Evolutionary conservation across 2,113 vertebrate species (phyloP), one percentile per base, ranked within the genome.

Genomic region (Pelodiscus sinensis): DNA sequence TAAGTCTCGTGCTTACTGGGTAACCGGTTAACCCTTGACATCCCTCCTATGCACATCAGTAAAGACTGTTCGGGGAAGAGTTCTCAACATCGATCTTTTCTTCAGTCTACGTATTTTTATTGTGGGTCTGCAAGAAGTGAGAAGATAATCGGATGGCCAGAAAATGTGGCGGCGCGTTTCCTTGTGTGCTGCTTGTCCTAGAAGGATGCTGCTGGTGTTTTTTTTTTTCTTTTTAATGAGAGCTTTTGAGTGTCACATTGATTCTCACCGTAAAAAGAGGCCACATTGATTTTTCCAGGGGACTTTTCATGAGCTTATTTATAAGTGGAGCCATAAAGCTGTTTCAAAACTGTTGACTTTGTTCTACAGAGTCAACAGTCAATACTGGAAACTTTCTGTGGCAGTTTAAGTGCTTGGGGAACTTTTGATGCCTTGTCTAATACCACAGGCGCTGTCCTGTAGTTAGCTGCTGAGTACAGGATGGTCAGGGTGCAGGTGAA

Each of bases 221-320:
- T 88, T 86, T 83, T 44, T 44, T 44, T 44, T 44, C 92, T 50
- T 95, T 88, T 85, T 90, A 96, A 86, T 57, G 92, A 96, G 95
- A 97, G 93, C 81, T 91, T 97, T 82, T 81, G 91, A 93, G 92
- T 86, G 15, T 97, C 93, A 9, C 81, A 95, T 97, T 96, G 94
- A 97, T 97, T 97, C 55, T 75, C 87, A 87, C 88, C 90, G 95
- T 96, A 94, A 91, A 96, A 93, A 96, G 97, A 90, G 85, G 55
- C 52, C 38, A 31, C 50, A 92, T 94, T 87, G 95, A 95, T 96
- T 95, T 38, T 31, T 91, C 85, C 68, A 68, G 84, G 82, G 51
- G 29, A 91, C 81, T 97, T 97, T 96, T 90, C 92, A 87, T 88
- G 89, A 52, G 51, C 87, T 93, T 95, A 38, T 96, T 97, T 95